Evolutionary conservation across 1,140 invertebrate genomes (phyloP).

Genomic region (Hycleus phaleratus): DNA sequence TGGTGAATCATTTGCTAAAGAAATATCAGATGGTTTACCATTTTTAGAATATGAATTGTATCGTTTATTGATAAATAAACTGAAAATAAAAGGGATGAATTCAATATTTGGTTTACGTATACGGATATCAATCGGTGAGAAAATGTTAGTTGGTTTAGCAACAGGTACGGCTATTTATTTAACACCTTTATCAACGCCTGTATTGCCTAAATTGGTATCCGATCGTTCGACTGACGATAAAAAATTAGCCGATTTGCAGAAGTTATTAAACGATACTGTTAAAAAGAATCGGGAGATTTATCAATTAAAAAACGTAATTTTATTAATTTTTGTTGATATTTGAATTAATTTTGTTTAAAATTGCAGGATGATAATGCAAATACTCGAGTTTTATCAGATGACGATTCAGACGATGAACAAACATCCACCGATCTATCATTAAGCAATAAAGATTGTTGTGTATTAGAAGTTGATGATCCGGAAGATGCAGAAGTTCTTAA

Average conservation of each 20-base stretch:
- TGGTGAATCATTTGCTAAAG: constrained; percentile 84
- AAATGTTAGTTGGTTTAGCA: constrained; percentile 76
- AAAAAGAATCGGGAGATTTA: constrained; percentile 63
- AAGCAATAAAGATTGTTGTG: constrained; percentile 76
- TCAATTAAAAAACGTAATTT: constrained; percentile 45
- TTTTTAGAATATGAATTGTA: constrained; percentile 96
- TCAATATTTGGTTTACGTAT: constrained; percentile 78
- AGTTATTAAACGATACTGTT: constrained; percentile 57
- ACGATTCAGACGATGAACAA: constrained; percentile 65
- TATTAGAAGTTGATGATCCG: constrained; percentile 78
- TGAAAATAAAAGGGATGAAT: constrained; percentile 91
- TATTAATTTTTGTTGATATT: constrained; percentile 2
- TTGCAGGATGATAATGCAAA: constrained; percentile 27
- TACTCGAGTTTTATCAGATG: constrained; percentile 43
- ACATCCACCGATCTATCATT: constrained; percentile 66
- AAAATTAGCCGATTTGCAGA: constrained; percentile 56
- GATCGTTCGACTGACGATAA: constrained; percentile 55
- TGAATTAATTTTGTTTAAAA: constrained; percentile 6
- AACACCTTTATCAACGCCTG: constrained; percentile 62
- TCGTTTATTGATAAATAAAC: constrained; percentile 81
- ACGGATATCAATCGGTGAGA: constrained; percentile 82
- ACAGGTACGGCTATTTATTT: constrained; percentile 80
- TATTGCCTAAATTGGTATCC: constrained; percentile 57
- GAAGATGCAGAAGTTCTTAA: constrained; percentile 76
- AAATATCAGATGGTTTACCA: constrained; percentile 87